Conservation (phyloP, 2,888 invertebrate species). For the Nesidiocoris tenuis region DNA sequence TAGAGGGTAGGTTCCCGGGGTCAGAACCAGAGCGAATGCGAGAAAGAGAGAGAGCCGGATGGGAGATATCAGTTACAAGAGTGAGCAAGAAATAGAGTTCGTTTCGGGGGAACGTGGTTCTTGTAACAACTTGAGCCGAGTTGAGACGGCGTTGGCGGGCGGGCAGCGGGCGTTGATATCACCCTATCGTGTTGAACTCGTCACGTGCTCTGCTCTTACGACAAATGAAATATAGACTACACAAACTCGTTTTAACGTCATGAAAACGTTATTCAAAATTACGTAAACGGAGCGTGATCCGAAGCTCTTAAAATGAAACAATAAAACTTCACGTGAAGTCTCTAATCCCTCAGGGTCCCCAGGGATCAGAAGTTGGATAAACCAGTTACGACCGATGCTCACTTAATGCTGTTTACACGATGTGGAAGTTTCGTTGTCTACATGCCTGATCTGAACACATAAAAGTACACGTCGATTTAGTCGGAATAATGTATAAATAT, state of each 20-base stretch:
- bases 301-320: background rate
- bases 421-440: no score
- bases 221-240: slow-evolving; percentile 23
- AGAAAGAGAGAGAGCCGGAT: background rate
- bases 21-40: background rate
- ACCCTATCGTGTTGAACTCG: slow-evolving; percentile 37
- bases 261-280: slow-evolving; percentile 32
- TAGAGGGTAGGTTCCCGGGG: background rate
- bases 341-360: background rate
- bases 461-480: no score
- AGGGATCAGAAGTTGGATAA: background rate
- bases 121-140: background rate
- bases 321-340: background rate
- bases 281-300: slow-evolving; percentile 9
- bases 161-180: slow-evolving; percentile 27
- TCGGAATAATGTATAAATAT: no score
- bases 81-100: background rate
- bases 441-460: no score
- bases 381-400: background rate
- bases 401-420: no score
- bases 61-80: background rate
- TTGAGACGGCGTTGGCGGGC: background rate
- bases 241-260: slow-evolving; percentile 25
- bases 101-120: background rate
- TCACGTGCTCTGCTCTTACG: slow-evolving; percentile 17